Base-by-base conservation (phyloP, 2,113 vertebrate species). In the Butorides virescens region DNA sequence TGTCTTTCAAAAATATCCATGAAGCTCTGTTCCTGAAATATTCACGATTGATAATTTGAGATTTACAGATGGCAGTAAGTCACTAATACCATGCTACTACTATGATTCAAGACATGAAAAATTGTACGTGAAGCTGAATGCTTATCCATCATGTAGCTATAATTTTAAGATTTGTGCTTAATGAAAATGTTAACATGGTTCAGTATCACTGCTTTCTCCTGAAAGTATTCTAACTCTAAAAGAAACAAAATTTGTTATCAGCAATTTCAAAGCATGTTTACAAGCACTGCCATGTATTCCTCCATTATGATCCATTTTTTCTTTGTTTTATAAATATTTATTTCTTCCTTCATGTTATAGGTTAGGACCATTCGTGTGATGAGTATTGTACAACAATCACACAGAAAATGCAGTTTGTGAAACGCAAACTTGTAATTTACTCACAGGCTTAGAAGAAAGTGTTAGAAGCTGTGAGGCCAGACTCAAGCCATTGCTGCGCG, bases 381-480 rank as follows among this genome's bases (percentile, higher is more conserved):
- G 23, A 78, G 50, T 34, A 15, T 11, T 18, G 42, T 2, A 61
- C 42, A 34, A 42, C 9, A 52, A 58, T 20, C 61, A 27, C 50
- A 46, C 2, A 47, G 72, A 52, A 91, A 92, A 77, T 16, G 91
- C 58, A 67, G 75, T 46, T 77, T 85, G 91, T 88, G 61, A 39
- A 15, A 73, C 2, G 27, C 3, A 26, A 66, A 59, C 55, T 16
- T 68, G n/a, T 61, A 3, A 91, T 86, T 88, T 96, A 94, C 87
- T 96, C 80, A 82, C 90, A 79, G 84, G 84, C 42, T 95, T 39
- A 32, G 95, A 82, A 93, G 96, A 61, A 95, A 83, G 61, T 6
- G 44, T 58, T 15, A 74, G 80, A 74, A 93, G 30, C 8, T 15
- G 65, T 55, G 90, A 92, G 47, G 77, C 66, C 92, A 95, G 83